Conservation (phyloP, 2,113 vertebrate genomes). For the Sapayoa aenigma region DNA sequence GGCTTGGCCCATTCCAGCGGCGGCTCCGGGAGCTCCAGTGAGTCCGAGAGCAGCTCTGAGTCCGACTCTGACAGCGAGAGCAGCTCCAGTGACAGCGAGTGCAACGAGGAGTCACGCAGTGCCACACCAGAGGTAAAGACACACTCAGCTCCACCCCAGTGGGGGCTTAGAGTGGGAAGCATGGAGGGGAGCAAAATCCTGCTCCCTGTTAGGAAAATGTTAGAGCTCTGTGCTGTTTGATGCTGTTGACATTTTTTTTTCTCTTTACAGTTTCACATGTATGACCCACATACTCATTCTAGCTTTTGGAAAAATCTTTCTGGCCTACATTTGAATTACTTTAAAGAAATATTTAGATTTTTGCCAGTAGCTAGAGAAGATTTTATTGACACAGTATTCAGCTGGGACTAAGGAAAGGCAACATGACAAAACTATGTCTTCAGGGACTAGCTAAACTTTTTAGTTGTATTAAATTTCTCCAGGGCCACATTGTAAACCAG, state of each 20-base stretch:
- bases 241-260: neutral
- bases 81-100: constrained; percentile 93
- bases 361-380: constrained; percentile 50
- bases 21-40: constrained; percentile 88
- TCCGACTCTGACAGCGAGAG: constrained; percentile 92
- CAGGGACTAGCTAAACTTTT: constrained; percentile 64
- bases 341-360: constrained; percentile 54
- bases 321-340: constrained; percentile 48
- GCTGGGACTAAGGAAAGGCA: constrained; percentile 50
- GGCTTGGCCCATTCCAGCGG: constrained; percentile 75
- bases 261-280: neutral
- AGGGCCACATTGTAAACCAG: constrained; percentile 62
- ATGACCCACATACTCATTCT: neutral
- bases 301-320: constrained; percentile 30
- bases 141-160: neutral
- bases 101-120: constrained; percentile 84
- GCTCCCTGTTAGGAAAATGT: neutral
- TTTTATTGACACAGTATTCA: constrained; percentile 64
- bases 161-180: accelerated
- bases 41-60: constrained; percentile 94
- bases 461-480: constrained; percentile 65
- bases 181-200: neutral
- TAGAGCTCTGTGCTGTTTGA: neutral
- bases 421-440: constrained; percentile 60
- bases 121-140: constrained; percentile 87